These are phyloP conservation scores for Coccyzus lansbergi DNA, from an alignment of 2,797 vertebrate genomes.

Conservation along the genomic window DNA sequence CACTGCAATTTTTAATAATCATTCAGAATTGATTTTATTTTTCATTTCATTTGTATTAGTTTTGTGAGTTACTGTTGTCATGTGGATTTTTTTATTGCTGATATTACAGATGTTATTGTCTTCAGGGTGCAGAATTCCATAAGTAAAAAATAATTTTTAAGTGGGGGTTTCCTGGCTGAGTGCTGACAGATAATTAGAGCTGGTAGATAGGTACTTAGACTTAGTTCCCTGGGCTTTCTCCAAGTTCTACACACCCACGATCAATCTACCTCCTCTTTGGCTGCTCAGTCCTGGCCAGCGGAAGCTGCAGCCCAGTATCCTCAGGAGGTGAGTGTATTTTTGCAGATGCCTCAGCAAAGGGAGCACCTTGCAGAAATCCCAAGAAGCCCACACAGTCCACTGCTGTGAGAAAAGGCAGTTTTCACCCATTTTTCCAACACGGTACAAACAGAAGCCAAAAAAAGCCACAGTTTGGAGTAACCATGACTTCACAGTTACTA, in stretches of 20 bases:
- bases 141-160: neutral
- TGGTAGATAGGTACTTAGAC: too few relatives aligned
- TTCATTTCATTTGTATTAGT: neutral
- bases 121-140: neutral
- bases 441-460: neutral
- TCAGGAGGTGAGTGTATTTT: neutral
- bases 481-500: neutral
- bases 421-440: neutral
- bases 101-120: neutral
- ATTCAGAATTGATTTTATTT: neutral
- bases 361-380: neutral
- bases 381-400: neutral
- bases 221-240: neutral
- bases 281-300: neutral
- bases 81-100: neutral
- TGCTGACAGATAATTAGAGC: neutral
- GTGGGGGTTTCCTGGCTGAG: neutral
- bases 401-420: neutral
- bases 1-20: neutral
- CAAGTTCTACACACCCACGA: neutral
- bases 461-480: neutral
- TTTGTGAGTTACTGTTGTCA: neutral
- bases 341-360: fast-evolving
- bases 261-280: neutral
- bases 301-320: neutral